A percentile compares a stretch with the other conserved stretches of the same genome.
Conservation (phyloP, 2,797 vertebrate genomes). For the Micromesistius poutassou region DNA sequence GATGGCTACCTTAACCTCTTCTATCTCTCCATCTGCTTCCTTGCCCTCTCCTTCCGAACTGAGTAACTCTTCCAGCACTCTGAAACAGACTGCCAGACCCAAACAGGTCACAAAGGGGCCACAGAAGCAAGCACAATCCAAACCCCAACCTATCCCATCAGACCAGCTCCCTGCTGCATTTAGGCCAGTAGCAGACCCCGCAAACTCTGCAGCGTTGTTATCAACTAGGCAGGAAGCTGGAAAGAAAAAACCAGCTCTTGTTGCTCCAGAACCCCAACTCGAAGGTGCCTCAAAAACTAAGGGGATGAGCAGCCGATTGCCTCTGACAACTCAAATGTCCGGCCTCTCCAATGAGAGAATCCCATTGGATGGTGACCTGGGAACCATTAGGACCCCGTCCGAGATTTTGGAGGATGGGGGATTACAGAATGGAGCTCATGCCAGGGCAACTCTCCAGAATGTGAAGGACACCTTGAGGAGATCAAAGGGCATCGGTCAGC, state of each 20-base stretch:
- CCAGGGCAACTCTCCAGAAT: constrained; percentile 47
- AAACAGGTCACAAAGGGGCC: constrained; percentile 23
- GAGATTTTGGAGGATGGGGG: constrained; percentile 3
- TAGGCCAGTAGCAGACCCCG: neutral
- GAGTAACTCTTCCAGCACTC: constrained; percentile 38
- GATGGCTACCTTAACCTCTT: neutral
- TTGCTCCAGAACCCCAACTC: constrained; percentile 23
- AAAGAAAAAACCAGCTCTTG: neutral
- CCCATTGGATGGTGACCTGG: neutral
- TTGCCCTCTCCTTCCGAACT: constrained; percentile 26
- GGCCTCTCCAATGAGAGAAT: constrained; percentile 3
- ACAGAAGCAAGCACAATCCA: constrained; percentile 14
- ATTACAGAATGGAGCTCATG: constrained; percentile 13
- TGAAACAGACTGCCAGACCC: constrained; percentile 51
- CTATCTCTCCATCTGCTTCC: neutral
- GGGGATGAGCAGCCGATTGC: constrained; percentile 13
- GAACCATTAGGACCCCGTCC: neutral
- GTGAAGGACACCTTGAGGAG: constrained; percentile 43
- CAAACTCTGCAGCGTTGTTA: neutral
- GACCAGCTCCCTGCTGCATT: neutral
- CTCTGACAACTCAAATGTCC: constrained; percentile 9
- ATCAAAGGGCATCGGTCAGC: neutral
- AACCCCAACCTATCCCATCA: neutral
- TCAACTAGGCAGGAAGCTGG: constrained; percentile 2
- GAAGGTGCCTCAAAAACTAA: constrained; percentile 33